A percentile compares a stretch with the other conserved stretches of the same genome.
Conservation (phyloP, 2,888 invertebrate genomes). For the Isotomurus palustris region DNA sequence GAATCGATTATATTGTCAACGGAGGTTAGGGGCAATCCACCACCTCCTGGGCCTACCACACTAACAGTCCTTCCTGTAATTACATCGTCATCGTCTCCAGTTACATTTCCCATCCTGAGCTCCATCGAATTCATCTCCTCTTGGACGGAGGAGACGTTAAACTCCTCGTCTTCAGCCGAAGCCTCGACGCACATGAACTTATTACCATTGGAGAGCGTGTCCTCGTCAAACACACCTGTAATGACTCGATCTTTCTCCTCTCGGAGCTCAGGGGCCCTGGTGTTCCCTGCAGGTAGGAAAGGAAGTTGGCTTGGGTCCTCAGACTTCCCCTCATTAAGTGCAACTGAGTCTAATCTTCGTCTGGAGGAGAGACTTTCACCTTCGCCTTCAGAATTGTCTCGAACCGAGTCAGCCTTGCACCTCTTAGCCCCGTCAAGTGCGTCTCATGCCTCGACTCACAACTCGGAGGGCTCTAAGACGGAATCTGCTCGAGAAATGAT, state of each 20-base stretch:
- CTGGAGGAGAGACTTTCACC: slow-evolving; percentile 37
- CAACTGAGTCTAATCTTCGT: slow-evolving; percentile 30
- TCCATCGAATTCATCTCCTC: not conserved
- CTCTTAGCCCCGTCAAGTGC: slow-evolving; percentile 40
- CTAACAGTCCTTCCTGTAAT: not conserved
- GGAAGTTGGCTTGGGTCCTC: slow-evolving; percentile 30
- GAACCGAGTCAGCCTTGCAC: slow-evolving; percentile 42
- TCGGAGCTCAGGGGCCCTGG: slow-evolving; percentile 30
- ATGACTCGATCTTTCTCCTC: slow-evolving; percentile 35
- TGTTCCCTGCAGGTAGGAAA: slow-evolving; percentile 31
- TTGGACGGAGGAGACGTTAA: too few relatives aligned
- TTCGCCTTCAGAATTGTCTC: slow-evolving; percentile 36
- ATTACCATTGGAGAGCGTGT: slow-evolving; percentile 31
- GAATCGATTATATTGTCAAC: too few relatives aligned
- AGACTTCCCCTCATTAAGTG: slow-evolving; percentile 21
- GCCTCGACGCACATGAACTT: slow-evolving; percentile 19
- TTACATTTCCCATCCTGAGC: not conserved
- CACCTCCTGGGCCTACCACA: not conserved
- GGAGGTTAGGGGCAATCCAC: not conserved
- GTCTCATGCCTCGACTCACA: slow-evolving; percentile 43
- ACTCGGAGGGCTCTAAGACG: slow-evolving; percentile 41
- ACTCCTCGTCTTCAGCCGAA: slow-evolving; percentile 13
- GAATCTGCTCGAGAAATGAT: slow-evolving; percentile 33
- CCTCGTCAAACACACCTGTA: slow-evolving; percentile 40
- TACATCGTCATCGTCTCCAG: not conserved